Conservation (phyloP, 2,113 vertebrate species). For the Apistogramma diplotaenia region DNA sequence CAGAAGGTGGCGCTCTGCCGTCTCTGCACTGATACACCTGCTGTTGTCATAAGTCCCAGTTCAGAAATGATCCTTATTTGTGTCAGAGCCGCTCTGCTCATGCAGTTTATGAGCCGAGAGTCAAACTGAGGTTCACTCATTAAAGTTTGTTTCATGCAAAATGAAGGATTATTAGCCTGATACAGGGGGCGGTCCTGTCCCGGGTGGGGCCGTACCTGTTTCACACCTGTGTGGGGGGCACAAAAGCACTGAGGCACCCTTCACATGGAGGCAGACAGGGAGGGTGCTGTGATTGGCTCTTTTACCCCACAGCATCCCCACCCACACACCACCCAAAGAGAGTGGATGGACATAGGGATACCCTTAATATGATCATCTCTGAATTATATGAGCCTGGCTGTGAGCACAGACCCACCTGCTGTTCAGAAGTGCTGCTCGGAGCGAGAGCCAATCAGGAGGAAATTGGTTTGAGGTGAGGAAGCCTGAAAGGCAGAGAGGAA, state of each 20-base stretch:
- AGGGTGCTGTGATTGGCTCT: too few species aligned
- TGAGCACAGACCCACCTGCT: not conserved
- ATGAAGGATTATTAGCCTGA: too few species aligned
- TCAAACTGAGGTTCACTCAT: not conserved
- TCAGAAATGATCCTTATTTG: not conserved
- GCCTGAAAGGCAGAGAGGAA: not conserved
- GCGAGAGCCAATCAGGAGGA: not conserved
- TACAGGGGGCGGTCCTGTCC: too few species aligned
- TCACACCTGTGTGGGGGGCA: too few species aligned
- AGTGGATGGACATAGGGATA: too few species aligned
- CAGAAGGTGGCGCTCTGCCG: too few species aligned
- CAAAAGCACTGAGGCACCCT: not conserved
- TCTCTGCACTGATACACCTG: too few species aligned
- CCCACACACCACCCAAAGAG: too few species aligned
- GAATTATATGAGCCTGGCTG: not conserved
- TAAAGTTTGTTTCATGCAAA: not conserved
- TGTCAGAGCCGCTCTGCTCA: not conserved
- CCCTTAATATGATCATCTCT: not conserved
- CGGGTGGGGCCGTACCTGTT: too few species aligned
- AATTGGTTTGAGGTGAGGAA: not conserved
- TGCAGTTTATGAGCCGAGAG: not conserved
- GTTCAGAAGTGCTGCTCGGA: not conserved
- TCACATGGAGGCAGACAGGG: too few species aligned
- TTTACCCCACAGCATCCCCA: too few species aligned
- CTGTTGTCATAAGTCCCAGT: not conserved